Percentiles rank a stretch among this genome's conserved stretches.
These are phyloP conservation scores for Cryptomyrus ogoouensis DNA, from an alignment of 2,113 vertebrate genomes.

Conservation along the genomic window DNA sequence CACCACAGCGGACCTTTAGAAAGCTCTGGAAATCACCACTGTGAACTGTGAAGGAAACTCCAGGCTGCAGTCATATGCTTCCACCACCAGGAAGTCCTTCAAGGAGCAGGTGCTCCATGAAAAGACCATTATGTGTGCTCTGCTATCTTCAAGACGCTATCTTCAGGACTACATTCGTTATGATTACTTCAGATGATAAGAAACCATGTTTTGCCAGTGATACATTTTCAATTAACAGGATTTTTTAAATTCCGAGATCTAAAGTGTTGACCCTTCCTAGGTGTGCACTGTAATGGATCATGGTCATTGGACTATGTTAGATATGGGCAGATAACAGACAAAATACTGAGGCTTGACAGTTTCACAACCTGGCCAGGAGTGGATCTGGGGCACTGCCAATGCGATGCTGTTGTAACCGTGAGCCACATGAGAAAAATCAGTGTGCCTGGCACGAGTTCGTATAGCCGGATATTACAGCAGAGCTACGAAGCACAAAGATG, in stretches of 20 bases:
- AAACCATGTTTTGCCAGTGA: not conserved
- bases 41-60: not conserved
- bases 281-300: not conserved
- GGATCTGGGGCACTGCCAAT: not conserved
- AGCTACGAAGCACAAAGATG: not conserved
- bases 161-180: not conserved
- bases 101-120: not conserved
- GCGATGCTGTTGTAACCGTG: not conserved
- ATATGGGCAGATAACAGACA: not conserved
- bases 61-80: not conserved
- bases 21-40: not conserved
- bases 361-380: not conserved
- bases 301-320: not conserved
- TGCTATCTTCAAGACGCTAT: not conserved
- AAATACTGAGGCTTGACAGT: not conserved
- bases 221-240: not conserved
- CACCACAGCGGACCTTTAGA: not conserved
- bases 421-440: not conserved
- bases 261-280: not conserved
- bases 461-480: not conserved
- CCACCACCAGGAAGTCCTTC: not conserved
- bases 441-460: not conserved
- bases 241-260: not conserved
- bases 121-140: not conserved
- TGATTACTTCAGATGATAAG: not conserved